Percentiles rank a stretch among this genome's conserved stretches.
phyloP scores from a whole-genome alignment of 2,797 vertebrate species.

The Glyptemys insculpta region DNA sequence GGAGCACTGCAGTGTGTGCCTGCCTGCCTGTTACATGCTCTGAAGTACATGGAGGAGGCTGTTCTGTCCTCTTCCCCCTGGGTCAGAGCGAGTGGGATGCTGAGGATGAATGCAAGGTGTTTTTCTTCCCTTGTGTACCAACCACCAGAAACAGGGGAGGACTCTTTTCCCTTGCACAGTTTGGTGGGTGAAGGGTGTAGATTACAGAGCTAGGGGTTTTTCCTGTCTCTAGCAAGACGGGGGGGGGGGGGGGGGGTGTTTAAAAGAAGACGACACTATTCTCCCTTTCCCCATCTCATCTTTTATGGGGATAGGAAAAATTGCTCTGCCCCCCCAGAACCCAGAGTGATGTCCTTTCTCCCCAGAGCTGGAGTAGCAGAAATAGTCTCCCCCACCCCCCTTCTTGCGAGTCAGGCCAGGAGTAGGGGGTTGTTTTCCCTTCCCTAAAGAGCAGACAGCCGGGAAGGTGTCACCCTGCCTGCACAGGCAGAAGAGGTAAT shows the following conservation, averaged over 20 bases:
- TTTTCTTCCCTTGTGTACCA: not conserved
- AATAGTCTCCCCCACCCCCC: not conserved
- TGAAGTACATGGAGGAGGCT: not conserved
- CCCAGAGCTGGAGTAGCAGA: not conserved
- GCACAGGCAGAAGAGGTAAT: too few species aligned
- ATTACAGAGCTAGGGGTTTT: not conserved
- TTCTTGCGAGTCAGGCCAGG: not conserved
- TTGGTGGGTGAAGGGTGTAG: too few species aligned
- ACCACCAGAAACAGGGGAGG: not conserved
- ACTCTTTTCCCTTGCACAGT: too few species aligned
- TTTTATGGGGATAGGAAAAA: not conserved
- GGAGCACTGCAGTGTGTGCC: not conserved
- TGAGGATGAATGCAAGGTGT: not conserved
- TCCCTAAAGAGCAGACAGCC: not conserved
- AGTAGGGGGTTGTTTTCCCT: not conserved
- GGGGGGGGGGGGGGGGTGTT: too few species aligned
- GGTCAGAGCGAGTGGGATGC: not conserved
- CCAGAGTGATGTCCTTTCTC: too few species aligned
- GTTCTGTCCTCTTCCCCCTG: constrained; percentile 7
- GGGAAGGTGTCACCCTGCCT: not conserved
- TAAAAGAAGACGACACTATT: too few species aligned
- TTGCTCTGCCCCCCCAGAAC: not conserved
- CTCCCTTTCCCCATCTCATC: too few species aligned
- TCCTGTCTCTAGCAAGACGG: not conserved
- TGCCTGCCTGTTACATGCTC: not conserved